Conservation (phyloP, 2,888 invertebrate species). For the Drosophila aldrichi region DNA sequence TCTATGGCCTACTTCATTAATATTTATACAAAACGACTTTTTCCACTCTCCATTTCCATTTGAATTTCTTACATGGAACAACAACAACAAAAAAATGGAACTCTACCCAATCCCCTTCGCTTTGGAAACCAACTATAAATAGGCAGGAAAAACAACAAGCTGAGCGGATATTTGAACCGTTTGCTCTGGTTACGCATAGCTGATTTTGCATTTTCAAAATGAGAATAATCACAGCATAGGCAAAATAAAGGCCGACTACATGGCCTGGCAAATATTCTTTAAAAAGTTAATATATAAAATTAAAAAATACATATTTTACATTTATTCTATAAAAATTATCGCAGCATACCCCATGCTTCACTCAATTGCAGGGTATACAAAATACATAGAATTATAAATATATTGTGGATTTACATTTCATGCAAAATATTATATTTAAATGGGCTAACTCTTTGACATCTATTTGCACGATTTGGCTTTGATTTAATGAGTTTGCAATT, state of each 20-base stretch:
- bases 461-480: slow-evolving; percentile 31
- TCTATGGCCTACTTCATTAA: slow-evolving; percentile 78
- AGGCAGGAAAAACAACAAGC: slow-evolving; percentile 33
- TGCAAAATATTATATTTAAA: slow-evolving; percentile 24
- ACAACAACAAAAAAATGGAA: neutral
- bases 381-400: neutral
- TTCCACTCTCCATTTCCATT: slow-evolving; percentile 34
- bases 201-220: slow-evolving; percentile 51
- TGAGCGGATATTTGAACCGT: slow-evolving; percentile 42
- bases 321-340: too few species aligned
- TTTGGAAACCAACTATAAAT: slow-evolving; percentile 49
- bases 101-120: neutral
- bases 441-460: slow-evolving; percentile 7
- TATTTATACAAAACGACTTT: slow-evolving; percentile 69
- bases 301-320: too few species aligned
- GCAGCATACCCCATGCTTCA: neutral
- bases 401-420: slow-evolving; percentile 7
- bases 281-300: too few species aligned
- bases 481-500: slow-evolving; percentile 20
- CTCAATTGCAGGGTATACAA: neutral
- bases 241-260: neutral
- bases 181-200: slow-evolving; percentile 56
- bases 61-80: slow-evolving; percentile 56
- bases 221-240: slow-evolving; percentile 26
- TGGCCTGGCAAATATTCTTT: neutral